Conservation (phyloP, 2,888 invertebrate genomes). For the Aleiodes leptofemur region DNA sequence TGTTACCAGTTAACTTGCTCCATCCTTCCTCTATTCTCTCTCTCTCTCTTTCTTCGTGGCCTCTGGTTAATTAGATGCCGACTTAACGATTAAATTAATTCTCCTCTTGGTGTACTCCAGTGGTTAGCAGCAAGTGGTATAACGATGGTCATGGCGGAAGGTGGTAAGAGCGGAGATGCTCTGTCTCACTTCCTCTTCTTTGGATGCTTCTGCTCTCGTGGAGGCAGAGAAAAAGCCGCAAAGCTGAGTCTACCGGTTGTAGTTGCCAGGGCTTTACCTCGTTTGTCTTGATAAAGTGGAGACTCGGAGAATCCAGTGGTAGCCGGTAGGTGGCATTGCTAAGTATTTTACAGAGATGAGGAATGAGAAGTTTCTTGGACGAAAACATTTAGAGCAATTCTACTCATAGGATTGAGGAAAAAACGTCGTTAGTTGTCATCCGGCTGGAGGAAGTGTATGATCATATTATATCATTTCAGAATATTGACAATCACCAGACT, state of each 20-base stretch:
- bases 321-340: not conserved
- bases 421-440: no score
- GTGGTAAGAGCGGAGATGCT: conserved; percentile 48
- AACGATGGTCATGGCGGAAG: conserved; percentile 39
- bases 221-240: not conserved
- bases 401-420: no score
- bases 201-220: no score
- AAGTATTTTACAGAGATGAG: not conserved
- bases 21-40: conserved; percentile 36
- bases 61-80: conserved; percentile 60
- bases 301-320: conserved; percentile 24
- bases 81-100: conserved; percentile 62
- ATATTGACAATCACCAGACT: no score
- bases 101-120: conserved; percentile 46
- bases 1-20: conserved; percentile 45
- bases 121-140: conserved; percentile 26
- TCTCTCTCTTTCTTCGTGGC: conserved; percentile 26
- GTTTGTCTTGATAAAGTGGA: conserved; percentile 52
- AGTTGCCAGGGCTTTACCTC: conserved; percentile 28
- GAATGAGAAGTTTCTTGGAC: not conserved
- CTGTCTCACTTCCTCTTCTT: conserved; percentile 34
- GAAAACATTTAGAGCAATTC: no score
- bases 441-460: no score
- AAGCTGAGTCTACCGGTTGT: not conserved
- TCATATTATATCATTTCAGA: no score